These are phyloP conservation scores for Neotoma lepida DNA, from an alignment of 2,113 vertebrate genomes.

Conservation along the genomic window DNA sequence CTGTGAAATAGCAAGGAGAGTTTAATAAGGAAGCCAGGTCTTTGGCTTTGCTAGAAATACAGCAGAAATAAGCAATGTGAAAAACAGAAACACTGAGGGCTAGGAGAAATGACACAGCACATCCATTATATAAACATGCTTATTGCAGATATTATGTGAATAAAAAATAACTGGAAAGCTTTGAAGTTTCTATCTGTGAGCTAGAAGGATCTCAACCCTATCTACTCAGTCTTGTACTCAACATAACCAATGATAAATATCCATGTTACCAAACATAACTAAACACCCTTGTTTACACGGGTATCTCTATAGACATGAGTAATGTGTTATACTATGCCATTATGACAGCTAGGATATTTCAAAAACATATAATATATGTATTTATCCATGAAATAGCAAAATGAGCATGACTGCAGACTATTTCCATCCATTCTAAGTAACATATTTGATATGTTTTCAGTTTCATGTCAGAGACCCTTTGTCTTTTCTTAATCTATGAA, in stretches of 20 bases:
- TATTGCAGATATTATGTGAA: neutral
- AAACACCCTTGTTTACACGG: neutral
- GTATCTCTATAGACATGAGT: neutral
- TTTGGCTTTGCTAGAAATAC: neutral
- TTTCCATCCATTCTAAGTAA: neutral
- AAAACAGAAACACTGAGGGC: neutral
- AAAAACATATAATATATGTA: neutral
- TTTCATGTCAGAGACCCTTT: neutral
- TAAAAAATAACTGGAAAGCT: conserved; percentile 3
- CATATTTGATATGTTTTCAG: neutral
- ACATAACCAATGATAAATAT: neutral
- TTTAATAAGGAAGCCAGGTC: neutral
- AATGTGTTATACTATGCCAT: neutral
- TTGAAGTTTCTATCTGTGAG: neutral
- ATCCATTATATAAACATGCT: neutral
- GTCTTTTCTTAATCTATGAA: neutral
- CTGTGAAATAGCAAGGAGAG: neutral
- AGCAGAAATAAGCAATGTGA: neutral
- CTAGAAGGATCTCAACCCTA: neutral
- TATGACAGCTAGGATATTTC: neutral
- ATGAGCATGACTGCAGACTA: neutral
- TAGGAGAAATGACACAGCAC: neutral
- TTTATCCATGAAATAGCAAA: neutral
- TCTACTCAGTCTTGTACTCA: neutral
- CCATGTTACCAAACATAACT: neutral